Conservation (phyloP, 2,113 vertebrate species). For the Brachyhypopomus gauderio region DNA sequence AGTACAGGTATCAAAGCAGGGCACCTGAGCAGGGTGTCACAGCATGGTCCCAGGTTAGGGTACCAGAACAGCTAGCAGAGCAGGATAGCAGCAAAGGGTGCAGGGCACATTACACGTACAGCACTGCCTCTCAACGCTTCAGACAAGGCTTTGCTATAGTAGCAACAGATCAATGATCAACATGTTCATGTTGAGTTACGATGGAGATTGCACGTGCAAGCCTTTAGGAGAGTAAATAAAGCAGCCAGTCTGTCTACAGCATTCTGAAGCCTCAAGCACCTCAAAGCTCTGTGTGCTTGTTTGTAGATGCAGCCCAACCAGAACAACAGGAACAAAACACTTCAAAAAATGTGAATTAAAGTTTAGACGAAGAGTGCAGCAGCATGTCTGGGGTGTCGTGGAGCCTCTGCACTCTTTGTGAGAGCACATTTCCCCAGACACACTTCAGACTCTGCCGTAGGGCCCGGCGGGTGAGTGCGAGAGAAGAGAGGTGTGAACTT, state of each 20-base stretch:
- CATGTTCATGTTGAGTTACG: neutral
- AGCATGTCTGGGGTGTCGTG: neutral
- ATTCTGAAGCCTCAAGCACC: neutral
- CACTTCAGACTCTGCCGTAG: slow-evolving; percentile 57
- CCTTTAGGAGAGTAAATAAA: slow-evolving; percentile 10
- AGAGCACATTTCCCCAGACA: slow-evolving; percentile 28
- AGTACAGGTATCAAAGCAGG: neutral
- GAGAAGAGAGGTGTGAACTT: slow-evolving; percentile 61
- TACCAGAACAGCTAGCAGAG: too few relatives aligned
- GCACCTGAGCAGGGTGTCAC: too few relatives aligned
- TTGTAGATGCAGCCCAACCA: neutral
- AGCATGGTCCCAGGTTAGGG: too few relatives aligned
- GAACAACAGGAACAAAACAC: slow-evolving; percentile 1
- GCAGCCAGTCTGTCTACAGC: neutral
- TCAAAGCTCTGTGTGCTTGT: neutral
- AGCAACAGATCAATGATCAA: neutral
- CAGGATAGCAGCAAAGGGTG: too few relatives aligned
- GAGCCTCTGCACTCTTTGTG: neutral
- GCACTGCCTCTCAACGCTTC: too few relatives aligned
- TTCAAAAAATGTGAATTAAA: slow-evolving; percentile 43
- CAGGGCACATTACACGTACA: too few relatives aligned
- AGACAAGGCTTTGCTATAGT: too few relatives aligned
- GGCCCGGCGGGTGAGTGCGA: slow-evolving; percentile 43
- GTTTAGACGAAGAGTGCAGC: neutral
- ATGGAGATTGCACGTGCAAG: neutral